Evolutionary conservation across 2,113 vertebrate genomes (phyloP).

Genomic region (Sturnus vulgaris): DNA sequence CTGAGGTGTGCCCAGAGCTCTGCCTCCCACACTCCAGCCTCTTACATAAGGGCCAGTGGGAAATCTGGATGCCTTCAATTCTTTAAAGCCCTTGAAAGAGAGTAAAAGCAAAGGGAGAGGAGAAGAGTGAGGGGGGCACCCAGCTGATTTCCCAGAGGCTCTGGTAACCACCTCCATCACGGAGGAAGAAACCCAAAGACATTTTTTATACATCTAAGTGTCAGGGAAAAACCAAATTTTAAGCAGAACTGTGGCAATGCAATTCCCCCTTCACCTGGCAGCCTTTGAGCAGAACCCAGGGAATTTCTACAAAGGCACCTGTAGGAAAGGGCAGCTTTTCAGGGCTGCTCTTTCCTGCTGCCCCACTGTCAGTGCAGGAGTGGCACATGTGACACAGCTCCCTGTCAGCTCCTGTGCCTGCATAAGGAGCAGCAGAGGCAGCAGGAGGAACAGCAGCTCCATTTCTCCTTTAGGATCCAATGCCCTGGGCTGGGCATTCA

Average conservation of each 20-base stretch:
- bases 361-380: not conserved
- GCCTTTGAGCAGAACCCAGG: conserved; percentile 28
- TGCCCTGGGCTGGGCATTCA: not conserved
- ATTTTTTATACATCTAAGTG: not conserved
- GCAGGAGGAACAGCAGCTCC: not conserved
- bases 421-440: not conserved
- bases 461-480: not conserved
- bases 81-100: conserved; percentile 13
- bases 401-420: not conserved
- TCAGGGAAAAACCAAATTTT: not conserved
- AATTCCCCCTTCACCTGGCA: not conserved
- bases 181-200: not conserved
- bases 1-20: not conserved
- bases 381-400: not conserved
- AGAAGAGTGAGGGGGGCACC: not conserved
- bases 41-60: not conserved
- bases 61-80: not conserved
- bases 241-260: not conserved
- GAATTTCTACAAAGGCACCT: conserved; percentile 5
- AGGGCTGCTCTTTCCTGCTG: not conserved
- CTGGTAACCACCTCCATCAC: not conserved
- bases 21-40: not conserved
- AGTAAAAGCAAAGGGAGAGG: not conserved
- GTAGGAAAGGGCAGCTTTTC: not conserved
- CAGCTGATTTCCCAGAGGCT: not conserved